These are phyloP conservation scores for Poeciliopsis gracilis DNA, from an alignment of 2,797 vertebrate genomes.

Conservation along the genomic window DNA sequence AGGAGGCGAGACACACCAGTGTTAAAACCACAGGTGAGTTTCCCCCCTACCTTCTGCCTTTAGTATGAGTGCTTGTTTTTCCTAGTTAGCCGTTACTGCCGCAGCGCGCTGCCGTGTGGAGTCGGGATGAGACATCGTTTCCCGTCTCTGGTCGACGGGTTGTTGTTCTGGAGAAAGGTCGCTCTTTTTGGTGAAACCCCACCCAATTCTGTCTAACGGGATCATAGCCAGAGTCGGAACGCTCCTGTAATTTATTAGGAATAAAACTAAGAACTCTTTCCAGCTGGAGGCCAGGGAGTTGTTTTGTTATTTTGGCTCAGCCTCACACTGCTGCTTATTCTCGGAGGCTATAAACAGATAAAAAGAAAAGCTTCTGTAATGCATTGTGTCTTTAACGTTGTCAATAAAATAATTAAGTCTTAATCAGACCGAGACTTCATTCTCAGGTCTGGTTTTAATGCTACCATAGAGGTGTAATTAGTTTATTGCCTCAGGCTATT, in stretches of 20 bases:
- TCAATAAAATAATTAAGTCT: not conserved
- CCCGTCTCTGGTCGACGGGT: slow-evolving; percentile 12
- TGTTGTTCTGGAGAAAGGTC: slow-evolving; percentile 23
- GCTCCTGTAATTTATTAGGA: not conserved
- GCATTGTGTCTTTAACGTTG: not conserved
- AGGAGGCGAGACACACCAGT: slow-evolving; percentile 61
- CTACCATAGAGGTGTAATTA: not conserved
- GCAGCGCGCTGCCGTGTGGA: slow-evolving; percentile 36
- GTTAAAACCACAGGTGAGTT: slow-evolving; percentile 68
- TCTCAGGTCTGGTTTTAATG: not conserved
- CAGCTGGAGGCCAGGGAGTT: slow-evolving; percentile 27
- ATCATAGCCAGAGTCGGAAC: not conserved
- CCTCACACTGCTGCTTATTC: not conserved
- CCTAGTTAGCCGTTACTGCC: slow-evolving; percentile 26
- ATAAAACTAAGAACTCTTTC: not conserved
- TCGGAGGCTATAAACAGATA: not conserved
- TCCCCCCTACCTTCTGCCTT: not conserved
- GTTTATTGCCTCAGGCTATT: not conserved
- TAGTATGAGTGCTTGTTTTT: not conserved
- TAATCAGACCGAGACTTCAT: not conserved
- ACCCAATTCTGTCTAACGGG: not conserved
- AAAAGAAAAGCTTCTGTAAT: not conserved
- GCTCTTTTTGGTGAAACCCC: slow-evolving; percentile 2
- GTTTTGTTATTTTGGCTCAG: not conserved
- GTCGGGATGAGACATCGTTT: slow-evolving; percentile 43